Conservation (phyloP, 2,113 vertebrate genomes). For the Miniopterus natalensis region DNA sequence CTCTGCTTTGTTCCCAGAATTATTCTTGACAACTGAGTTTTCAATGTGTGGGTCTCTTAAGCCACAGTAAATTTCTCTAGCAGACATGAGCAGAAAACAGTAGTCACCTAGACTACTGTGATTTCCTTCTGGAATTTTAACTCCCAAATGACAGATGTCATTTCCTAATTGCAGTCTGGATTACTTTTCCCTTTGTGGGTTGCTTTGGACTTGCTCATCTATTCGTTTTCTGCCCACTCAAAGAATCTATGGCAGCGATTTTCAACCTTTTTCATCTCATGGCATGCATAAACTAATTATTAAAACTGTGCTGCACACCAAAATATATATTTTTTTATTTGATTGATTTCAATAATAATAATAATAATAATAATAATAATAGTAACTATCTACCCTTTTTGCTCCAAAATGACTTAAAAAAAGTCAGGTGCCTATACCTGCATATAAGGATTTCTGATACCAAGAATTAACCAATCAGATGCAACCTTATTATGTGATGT, state of each 20-base stretch:
- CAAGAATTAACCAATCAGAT: no score
- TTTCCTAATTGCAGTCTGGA: conserved; percentile 49
- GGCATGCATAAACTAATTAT: background rate
- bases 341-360: background rate
- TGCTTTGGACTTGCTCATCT: conserved; percentile 52
- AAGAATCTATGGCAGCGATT: background rate
- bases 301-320: background rate
- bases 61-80: conserved; percentile 2
- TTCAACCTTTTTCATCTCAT: background rate
- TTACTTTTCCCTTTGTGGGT: conserved; percentile 36
- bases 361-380: background rate
- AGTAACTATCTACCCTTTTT: background rate
- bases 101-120: background rate
- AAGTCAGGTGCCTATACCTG: no score
- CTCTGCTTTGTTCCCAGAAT: background rate
- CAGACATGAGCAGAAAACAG: background rate
- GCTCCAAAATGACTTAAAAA: no score
- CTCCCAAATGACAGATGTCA: background rate
- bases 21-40: conserved; percentile 1
- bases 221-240: conserved; percentile 19
- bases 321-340: background rate
- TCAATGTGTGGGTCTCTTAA: background rate
- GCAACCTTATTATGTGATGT: no score
- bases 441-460: no score
- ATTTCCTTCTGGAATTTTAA: conserved; percentile 55